These are phyloP conservation scores for Oncorhynchus nerka DNA, from an alignment of 2,113 vertebrate species.

Conservation along the genomic window DNA sequence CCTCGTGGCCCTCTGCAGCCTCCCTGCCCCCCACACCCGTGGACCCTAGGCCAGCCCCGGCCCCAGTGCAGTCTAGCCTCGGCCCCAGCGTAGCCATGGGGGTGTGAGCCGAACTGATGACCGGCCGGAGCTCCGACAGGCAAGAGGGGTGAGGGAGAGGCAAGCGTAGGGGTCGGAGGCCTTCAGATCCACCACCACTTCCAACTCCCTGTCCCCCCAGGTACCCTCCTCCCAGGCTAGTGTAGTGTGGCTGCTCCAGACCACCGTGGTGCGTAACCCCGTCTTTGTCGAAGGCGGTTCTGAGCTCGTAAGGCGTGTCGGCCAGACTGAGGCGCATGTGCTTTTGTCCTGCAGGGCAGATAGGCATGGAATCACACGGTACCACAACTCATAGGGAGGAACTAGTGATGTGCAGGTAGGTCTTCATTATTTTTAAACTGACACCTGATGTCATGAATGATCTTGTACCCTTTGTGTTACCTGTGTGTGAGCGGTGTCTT, in stretches of 20 bases:
- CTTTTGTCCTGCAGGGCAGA: constrained; percentile 83
- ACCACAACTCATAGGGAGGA: not conserved
- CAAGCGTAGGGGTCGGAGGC: constrained; percentile 68
- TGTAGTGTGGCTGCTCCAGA: constrained; percentile 59
- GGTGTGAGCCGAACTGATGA: constrained; percentile 86
- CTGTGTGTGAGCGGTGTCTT: not conserved
- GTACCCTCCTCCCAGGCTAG: constrained; percentile 73
- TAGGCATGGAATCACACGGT: constrained; percentile 4
- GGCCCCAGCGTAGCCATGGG: constrained; percentile 81
- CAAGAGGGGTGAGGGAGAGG: constrained; percentile 82
- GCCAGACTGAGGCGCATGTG: constrained; percentile 88
- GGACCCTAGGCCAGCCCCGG: constrained; percentile 43
- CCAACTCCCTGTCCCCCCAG: constrained; percentile 51
- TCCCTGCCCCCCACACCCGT: constrained; percentile 79
- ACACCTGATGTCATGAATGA: not conserved
- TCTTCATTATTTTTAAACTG: not conserved
- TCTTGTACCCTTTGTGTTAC: not conserved
- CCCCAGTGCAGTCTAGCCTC: constrained; percentile 77
- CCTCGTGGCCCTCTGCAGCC: constrained; percentile 85
- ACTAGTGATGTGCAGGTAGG: not conserved
- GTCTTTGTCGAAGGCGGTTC: constrained; percentile 85
- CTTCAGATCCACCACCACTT: constrained; percentile 62
- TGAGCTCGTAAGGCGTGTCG: constrained; percentile 87
- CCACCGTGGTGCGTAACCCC: constrained; percentile 76
- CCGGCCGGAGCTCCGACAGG: constrained; percentile 86